Percentiles rank a stretch among this genome's conserved stretches.
phyloP scores from a whole-genome alignment of 1,140 invertebrate species.

The Ceratoteleas bidentatus region DNA sequence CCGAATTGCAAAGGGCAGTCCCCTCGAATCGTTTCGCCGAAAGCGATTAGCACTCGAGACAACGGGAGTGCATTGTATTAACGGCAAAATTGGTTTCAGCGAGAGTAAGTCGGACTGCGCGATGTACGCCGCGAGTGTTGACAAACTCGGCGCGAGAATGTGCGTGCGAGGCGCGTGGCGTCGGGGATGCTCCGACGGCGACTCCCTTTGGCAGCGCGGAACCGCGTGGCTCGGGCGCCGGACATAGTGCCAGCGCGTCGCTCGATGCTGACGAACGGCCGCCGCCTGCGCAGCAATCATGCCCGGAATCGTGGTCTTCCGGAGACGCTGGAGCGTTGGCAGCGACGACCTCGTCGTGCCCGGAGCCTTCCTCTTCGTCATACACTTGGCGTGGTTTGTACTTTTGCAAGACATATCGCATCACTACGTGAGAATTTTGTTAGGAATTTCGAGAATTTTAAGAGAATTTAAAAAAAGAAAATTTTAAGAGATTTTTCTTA shows the following conservation, averaged over 20 bases:
- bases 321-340: constrained; percentile 92
- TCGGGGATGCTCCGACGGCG: constrained; percentile 26
- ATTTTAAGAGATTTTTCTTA: too few relatives aligned
- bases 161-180: constrained; percentile 18
- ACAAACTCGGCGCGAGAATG: constrained; percentile 23
- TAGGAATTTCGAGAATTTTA: too few relatives aligned
- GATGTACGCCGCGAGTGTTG: constrained; percentile 29
- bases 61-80: constrained; percentile 6
- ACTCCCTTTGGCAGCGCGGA: constrained; percentile 28
- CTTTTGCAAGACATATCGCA: too few relatives aligned
- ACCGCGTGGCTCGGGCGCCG: constrained; percentile 35
- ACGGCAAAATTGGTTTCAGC: constrained; percentile 31
- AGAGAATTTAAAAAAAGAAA: too few relatives aligned
- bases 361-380: constrained; percentile 87
- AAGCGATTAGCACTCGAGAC: not conserved
- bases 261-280: constrained; percentile 55
- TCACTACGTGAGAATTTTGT: too few relatives aligned
- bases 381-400: constrained; percentile 91
- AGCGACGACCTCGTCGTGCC: constrained; percentile 94
- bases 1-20: too few relatives aligned
- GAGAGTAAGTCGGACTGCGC: not conserved
- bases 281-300: constrained; percentile 79
- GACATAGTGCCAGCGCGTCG: constrained; percentile 32
- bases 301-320: constrained; percentile 93
- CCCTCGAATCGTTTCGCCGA: too few relatives aligned